Percentiles rank a stretch among this genome's conserved stretches.
phyloP scores from a whole-genome alignment of 2,113 vertebrate species.

The Corythornis vintsioides region DNA sequence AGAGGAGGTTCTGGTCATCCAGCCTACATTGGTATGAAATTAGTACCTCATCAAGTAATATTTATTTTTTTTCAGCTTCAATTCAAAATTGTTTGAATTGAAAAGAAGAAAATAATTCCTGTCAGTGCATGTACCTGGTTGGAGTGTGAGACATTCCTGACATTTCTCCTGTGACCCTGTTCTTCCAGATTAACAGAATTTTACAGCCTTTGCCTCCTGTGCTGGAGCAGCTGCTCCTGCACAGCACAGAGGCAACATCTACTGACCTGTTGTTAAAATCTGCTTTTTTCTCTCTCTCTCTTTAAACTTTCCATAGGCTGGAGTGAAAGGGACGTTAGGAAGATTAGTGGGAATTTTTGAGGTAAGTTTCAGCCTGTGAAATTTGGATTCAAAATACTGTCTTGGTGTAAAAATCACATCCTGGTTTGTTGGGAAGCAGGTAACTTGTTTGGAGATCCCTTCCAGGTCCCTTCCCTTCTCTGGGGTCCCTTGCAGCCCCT shows the following conservation, averaged over 20 bases:
- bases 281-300: background rate
- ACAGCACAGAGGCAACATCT: background rate
- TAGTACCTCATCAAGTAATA: background rate
- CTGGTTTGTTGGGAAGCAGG: background rate
- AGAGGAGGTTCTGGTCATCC: background rate
- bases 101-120: background rate
- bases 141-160: background rate
- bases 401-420: background rate
- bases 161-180: background rate
- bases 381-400: background rate
- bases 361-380: conserved; percentile 77
- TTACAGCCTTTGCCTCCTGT: background rate
- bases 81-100: background rate
- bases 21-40: background rate
- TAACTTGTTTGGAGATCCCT: background rate
- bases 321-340: conserved; percentile 97
- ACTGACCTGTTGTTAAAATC: background rate
- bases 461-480: too few relatives aligned
- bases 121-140: background rate
- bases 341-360: conserved; percentile 97
- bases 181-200: background rate
- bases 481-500: too few relatives aligned
- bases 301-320: conserved; percentile 81
- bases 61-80: background rate
- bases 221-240: background rate